Conservation (phyloP, 1,140 invertebrate species). For the Diprion similis region DNA sequence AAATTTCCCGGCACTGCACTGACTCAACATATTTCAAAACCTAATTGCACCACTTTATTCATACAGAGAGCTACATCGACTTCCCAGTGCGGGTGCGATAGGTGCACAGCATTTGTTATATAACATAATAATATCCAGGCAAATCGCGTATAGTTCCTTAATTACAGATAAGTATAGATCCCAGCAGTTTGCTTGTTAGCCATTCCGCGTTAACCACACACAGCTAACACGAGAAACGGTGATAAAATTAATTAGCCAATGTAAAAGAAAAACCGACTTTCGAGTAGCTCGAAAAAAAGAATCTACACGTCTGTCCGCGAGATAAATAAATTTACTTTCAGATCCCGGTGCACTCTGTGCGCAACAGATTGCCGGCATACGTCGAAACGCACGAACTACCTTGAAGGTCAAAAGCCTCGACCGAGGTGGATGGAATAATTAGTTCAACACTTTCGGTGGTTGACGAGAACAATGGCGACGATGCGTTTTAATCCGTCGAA, state of each 20-base stretch:
- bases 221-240: background rate
- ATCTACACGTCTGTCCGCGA: no score
- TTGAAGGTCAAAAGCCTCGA: background rate
- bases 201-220: background rate
- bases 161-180: background rate
- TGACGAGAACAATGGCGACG: slow-evolving; percentile 9
- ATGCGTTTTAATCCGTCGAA: background rate
- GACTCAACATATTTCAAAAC: slow-evolving; percentile 47
- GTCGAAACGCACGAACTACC: background rate
- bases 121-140: no score
- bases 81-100: background rate
- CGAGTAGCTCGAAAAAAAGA: no score
- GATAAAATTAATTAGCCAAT: background rate
- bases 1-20: slow-evolving; percentile 26
- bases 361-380: background rate
- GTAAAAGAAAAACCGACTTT: no score
- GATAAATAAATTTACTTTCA: no score
- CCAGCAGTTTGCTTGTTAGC: background rate
- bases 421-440: background rate
- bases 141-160: background rate
- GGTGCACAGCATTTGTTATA: no score
- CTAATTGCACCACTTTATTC: slow-evolving; percentile 8
- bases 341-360: no score
- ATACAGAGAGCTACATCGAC: background rate
- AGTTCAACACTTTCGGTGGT: background rate